Evolutionary conservation across 2,113 vertebrate genomes (phyloP), one percentile per base, ranked within the genome.

Genomic region (Ciconia boyciana): DNA sequence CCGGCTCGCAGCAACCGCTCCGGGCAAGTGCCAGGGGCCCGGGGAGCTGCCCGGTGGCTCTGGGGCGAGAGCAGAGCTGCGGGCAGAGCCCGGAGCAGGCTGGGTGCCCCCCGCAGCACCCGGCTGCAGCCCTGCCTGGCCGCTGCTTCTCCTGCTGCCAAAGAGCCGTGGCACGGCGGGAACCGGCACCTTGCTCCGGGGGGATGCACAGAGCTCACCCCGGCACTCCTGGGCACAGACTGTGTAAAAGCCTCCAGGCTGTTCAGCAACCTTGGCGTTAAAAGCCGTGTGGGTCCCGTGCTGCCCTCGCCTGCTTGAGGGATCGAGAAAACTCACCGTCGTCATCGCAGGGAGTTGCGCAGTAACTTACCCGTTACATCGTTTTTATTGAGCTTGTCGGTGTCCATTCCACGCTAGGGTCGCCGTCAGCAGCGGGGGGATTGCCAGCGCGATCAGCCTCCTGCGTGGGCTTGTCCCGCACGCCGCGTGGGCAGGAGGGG

Each of bases 341-440:
- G 11, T 15, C 29, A 10, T 17, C 32, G 43, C 60, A 16, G 26
- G 29, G 57, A 36, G 19, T 3, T 24, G 17, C 43, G 19, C 14
- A 10, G 19, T 21, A 6, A n/a, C 29, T 39, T 66, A 13, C 29
- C 68, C 14, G 2, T 54, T 29, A 5, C 18, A 32, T 10, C 11
- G 10, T 16, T 39, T 32, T 14, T 2, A 20, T 16, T 17, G 89
- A 20, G 18, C 43, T 16, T 22, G 25, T 7, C 64, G 0, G 1
- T 36, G 43, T 9, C 31, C 15, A 2, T 13, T 7, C 16, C 0
- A 13, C 49, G 2, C 3, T 3, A 11, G 48, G 68, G 68, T 16
- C 2, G 11, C 70, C 2, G 36, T 2, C 70, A 32, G 70, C 49
- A 10, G 69, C 49, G 5, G 10, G n/a, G n/a, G 14, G 10, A 18